Evolutionary conservation across 2,113 vertebrate species (phyloP).

Genomic region (Triplophysa dalaica): DNA sequence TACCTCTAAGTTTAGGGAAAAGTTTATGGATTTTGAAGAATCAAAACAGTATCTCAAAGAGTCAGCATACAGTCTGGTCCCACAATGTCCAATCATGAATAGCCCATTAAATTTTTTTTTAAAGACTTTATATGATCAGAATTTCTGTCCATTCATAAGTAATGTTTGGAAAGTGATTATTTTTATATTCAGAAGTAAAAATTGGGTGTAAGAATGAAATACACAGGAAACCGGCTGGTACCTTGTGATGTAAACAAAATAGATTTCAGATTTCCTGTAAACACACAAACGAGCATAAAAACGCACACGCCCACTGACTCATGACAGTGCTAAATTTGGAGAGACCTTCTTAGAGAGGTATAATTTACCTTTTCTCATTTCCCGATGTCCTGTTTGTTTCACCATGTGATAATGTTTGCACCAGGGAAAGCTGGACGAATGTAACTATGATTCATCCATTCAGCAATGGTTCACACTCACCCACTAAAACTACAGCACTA

Average conservation of each 20-base stretch:
- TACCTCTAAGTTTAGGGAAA: too few relatives aligned
- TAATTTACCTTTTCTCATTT: constrained; percentile 17
- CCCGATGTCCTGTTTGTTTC: constrained; percentile 1
- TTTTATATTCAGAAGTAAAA: too few relatives aligned
- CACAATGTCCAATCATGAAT: too few relatives aligned
- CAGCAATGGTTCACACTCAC: background rate
- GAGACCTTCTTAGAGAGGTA: constrained; percentile 11
- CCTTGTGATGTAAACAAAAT: too few relatives aligned
- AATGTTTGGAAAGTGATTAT: too few relatives aligned
- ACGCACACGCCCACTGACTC: constrained; percentile 13
- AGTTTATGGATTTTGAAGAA: too few relatives aligned
- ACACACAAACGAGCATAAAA: constrained; percentile 11
- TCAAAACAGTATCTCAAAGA: background rate
- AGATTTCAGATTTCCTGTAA: background rate
- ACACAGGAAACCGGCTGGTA: too few relatives aligned
- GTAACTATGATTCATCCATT: constrained; percentile 19
- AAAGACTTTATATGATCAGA: too few relatives aligned
- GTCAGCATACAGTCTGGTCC: too few relatives aligned
- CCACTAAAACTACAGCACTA: background rate
- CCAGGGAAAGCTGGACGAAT: constrained; percentile 17
- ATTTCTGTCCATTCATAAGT: too few relatives aligned
- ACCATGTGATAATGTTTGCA: background rate
- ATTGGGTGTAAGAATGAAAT: too few relatives aligned
- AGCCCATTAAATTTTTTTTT: too few relatives aligned
- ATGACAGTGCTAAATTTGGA: constrained; percentile 38